Evolutionary conservation across 2,113 vertebrate species (phyloP).

Genomic region (Microtus oregoni): DNA sequence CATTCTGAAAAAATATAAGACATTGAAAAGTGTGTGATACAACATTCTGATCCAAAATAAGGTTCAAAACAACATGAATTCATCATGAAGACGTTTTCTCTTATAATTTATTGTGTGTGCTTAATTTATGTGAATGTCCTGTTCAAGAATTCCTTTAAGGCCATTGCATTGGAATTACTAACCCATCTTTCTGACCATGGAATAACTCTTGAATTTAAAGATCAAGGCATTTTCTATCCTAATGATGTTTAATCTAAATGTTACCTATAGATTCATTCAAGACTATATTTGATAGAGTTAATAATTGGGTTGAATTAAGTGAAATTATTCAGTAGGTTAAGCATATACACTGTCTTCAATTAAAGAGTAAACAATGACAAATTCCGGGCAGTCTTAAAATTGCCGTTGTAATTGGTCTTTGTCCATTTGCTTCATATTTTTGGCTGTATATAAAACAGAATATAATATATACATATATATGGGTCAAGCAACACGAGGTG

Average conservation of each 20-base stretch:
- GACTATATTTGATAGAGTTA: not conserved
- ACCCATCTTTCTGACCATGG: not conserved
- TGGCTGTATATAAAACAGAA: not conserved
- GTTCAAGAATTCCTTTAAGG: not conserved
- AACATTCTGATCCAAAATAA: not conserved
- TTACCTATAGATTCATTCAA: slow-evolving; percentile 7
- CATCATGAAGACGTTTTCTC: not conserved
- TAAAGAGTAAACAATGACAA: not conserved
- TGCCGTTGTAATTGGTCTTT: not conserved
- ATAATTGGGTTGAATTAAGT: slow-evolving; percentile 42
- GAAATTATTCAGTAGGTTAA: slow-evolving; percentile 48
- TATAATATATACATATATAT: not conserved
- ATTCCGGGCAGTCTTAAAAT: not conserved
- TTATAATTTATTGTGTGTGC: not conserved
- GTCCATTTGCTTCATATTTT: not conserved
- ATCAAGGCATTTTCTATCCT: not conserved
- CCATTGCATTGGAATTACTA: not conserved
- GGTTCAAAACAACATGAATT: not conserved
- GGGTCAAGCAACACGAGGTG: not conserved
- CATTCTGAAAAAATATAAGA: not conserved
- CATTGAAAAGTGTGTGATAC: not conserved
- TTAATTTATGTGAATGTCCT: not conserved
- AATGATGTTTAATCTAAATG: not conserved
- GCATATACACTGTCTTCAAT: slow-evolving; percentile 1
- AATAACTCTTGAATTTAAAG: not conserved